Evolutionary conservation across 2,888 invertebrate species (phyloP).

Genomic region (Stratiomys singularior): DNA sequence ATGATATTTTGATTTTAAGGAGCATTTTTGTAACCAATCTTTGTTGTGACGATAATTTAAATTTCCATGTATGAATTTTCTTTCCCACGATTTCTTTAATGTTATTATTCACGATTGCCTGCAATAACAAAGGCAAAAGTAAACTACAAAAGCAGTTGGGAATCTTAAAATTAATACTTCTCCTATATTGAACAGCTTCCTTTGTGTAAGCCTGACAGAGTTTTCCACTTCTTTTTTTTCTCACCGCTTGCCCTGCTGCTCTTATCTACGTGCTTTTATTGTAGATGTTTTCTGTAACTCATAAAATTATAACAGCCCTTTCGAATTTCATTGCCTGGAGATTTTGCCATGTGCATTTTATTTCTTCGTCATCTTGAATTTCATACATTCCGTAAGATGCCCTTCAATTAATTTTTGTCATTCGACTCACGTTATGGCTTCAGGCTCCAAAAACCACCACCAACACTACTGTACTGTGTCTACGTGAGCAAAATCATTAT

Average conservation of each 20-base stretch:
- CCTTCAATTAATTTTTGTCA: constrained; percentile 37
- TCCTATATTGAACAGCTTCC: neutral
- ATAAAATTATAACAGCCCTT: neutral
- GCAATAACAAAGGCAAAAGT: too few relatives aligned
- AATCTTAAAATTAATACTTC: neutral
- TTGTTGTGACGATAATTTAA: too few relatives aligned
- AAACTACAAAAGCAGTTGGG: too few relatives aligned
- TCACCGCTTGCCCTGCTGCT: neutral
- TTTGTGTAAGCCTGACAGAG: neutral
- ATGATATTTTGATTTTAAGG: too few relatives aligned
- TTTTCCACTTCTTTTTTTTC: neutral
- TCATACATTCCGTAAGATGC: neutral
- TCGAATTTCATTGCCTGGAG: neutral
- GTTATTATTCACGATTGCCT: too few relatives aligned
- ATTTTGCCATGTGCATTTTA: neutral
- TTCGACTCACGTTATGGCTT: constrained; percentile 32
- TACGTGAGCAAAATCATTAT: constrained; percentile 32
- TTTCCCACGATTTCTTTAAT: too few relatives aligned
- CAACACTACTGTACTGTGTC: constrained; percentile 10
- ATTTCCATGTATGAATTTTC: too few relatives aligned
- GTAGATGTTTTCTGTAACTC: neutral
- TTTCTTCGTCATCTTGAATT: constrained; percentile 10
- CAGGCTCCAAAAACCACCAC: constrained; percentile 19
- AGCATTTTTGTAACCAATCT: too few relatives aligned
- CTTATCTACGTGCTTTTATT: neutral